Conservation (phyloP, 2,888 invertebrate genomes). For the Leptinotarsa tumamoca region DNA sequence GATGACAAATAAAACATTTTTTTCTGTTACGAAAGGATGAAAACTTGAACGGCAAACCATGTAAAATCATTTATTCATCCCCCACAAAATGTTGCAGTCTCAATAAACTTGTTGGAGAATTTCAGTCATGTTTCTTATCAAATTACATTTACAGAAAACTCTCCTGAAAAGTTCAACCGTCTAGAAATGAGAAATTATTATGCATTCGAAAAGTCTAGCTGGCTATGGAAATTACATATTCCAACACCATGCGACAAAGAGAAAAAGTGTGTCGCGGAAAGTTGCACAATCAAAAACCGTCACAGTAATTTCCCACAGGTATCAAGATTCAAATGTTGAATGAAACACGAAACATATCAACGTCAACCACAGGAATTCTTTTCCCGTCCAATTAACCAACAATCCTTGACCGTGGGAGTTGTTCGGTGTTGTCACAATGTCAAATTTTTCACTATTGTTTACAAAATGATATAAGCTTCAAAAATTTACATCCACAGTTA, state of each 20-base stretch:
- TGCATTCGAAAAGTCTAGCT: constrained; percentile 42
- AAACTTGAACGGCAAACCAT: neutral
- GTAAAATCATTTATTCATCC: neutral
- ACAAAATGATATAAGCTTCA: neutral
- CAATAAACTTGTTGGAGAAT: neutral
- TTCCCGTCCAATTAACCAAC: constrained; percentile 41
- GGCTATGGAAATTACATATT: constrained; percentile 47
- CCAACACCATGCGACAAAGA: constrained; percentile 40
- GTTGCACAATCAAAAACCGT: constrained; percentile 55
- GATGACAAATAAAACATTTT: too few relatives aligned
- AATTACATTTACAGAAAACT: constrained; percentile 6
- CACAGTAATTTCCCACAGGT: constrained; percentile 61
- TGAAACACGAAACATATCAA: constrained; percentile 53
- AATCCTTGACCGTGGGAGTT: constrained; percentile 29
- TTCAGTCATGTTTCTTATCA: constrained; percentile 8
- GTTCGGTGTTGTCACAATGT: neutral
- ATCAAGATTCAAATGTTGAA: constrained; percentile 60
- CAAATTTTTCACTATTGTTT: neutral
- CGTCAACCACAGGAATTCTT: constrained; percentile 60
- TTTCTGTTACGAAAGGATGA: too few relatives aligned
- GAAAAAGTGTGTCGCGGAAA: constrained; percentile 43
- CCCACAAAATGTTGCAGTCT: neutral
- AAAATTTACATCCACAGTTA: neutral
- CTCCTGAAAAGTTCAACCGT: constrained; percentile 9
- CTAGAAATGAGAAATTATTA: constrained; percentile 35